Conservation (phyloP, 64 coral and sea anemone species). For the Porites australiensis region DNA sequence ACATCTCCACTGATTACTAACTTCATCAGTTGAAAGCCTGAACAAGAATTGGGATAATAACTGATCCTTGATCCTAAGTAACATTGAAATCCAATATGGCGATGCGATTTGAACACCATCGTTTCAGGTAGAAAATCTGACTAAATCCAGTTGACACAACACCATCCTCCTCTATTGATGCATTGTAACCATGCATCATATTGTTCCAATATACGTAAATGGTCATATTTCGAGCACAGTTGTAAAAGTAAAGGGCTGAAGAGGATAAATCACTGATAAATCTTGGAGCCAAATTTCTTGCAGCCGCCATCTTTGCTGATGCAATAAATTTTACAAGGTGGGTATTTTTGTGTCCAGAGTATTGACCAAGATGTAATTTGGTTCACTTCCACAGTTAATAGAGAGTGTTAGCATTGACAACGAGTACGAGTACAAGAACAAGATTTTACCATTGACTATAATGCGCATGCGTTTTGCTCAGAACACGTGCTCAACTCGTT, state of each 20-base stretch:
- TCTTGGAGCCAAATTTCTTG: neutral
- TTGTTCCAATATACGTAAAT: neutral
- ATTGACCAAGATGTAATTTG: too few relatives aligned
- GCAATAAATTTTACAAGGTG: too few relatives aligned
- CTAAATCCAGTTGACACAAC: neutral
- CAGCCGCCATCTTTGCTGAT: neutral
- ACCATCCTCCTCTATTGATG: neutral
- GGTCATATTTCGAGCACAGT: neutral
- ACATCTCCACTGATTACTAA: neutral
- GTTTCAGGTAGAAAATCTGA: neutral
- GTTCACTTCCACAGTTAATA: too few relatives aligned
- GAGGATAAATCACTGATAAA: neutral
- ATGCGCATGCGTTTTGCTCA: too few relatives aligned
- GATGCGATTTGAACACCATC: neutral
- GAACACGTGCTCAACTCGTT: too few relatives aligned
- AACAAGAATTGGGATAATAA: neutral
- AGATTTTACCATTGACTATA: too few relatives aligned
- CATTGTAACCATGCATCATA: neutral
- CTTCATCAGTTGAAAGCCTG: neutral
- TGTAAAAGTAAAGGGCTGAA: neutral
- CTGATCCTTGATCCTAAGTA: neutral
- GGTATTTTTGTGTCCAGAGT: too few relatives aligned
- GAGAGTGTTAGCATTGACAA: too few relatives aligned
- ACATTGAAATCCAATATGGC: neutral
- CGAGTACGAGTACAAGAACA: too few relatives aligned